A percentile compares a stretch with the other conserved stretches of the same genome.
These are phyloP conservation scores for Girardia tigrina DNA, from an alignment of 2,888 invertebrate genomes.

Conservation along the genomic window DNA sequence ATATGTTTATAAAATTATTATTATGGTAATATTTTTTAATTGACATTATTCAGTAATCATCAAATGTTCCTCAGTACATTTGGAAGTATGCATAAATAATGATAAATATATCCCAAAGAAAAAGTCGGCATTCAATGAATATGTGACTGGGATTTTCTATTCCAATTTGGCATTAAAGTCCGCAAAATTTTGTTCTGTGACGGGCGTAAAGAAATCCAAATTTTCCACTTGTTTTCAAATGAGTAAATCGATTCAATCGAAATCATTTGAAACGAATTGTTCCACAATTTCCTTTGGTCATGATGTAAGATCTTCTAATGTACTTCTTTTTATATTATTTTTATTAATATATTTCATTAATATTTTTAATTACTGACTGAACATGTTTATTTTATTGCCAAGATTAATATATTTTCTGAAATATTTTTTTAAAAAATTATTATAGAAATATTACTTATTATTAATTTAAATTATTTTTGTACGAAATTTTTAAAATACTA, in stretches of 20 bases:
- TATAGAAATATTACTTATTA: no score
- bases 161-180: neutral
- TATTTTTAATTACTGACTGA: no score
- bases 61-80: neutral
- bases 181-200: neutral
- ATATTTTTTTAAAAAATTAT: no score
- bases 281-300: neutral
- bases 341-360: no score
- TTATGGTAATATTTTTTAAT: no score
- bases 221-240: conserved; percentile 1
- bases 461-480: no score
- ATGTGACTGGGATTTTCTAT: neutral
- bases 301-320: neutral
- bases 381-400: no score
- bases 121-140: neutral
- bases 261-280: neutral
- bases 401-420: no score
- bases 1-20: no score
- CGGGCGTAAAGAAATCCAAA: neutral
- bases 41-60: neutral
- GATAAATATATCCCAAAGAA: neutral
- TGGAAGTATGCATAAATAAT: conserved; percentile 9
- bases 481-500: no score
- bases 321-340: no score
- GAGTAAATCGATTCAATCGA: conserved; percentile 9